Base-by-base conservation (phyloP, 1,140 invertebrate species). In the Antheraea pernyi region DNA sequence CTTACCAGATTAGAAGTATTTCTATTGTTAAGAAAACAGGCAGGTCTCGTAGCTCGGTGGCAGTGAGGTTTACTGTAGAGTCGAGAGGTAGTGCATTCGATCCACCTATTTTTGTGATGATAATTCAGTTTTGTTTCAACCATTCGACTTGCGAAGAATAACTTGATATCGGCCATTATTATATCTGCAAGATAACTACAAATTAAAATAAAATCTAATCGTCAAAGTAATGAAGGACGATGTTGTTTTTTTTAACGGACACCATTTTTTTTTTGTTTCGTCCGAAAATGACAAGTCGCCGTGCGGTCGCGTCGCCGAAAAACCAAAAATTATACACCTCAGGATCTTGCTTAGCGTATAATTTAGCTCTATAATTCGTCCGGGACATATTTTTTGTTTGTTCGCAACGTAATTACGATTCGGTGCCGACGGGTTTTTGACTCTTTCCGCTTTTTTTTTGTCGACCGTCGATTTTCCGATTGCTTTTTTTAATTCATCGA, bases 331-430 rank as follows among this genome's bases (percentile, higher is more conserved):
- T 63, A 63, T 53, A 53, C 46, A 53, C 46, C 69, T 46, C 67
- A 39, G 19, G 59, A 72, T 9, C 37, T 42, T 46, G 61, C 19
- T 39, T 36, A 69, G 79, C 79, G 66, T 87, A 85, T 87, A 87
- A 87, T 87, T 87, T 87, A 66, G 76, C 67, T 71, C 82, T 80
- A 85, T 87, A 87, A 84, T 87, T 85, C 72, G 76, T 72, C 16
- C 79, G 73, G 78, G 77, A 79, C 74, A 71, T 68, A 79, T 65
- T 83, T 81, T 85, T 87, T 85, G 77, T 85, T 73, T 72, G 65
- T 61, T 73, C 59, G 36, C 11, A 42, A 58, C 65, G 64, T 69
- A 73, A 73, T 69, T 69, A 69, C 64, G 64, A 30, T 69, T 69
- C 42, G 42, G 58, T 72, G 61, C n/a, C 61, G 61, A 22, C 8